Conservation (phyloP, 2,888 invertebrate genomes). For the Sylvicola cinctus region DNA sequence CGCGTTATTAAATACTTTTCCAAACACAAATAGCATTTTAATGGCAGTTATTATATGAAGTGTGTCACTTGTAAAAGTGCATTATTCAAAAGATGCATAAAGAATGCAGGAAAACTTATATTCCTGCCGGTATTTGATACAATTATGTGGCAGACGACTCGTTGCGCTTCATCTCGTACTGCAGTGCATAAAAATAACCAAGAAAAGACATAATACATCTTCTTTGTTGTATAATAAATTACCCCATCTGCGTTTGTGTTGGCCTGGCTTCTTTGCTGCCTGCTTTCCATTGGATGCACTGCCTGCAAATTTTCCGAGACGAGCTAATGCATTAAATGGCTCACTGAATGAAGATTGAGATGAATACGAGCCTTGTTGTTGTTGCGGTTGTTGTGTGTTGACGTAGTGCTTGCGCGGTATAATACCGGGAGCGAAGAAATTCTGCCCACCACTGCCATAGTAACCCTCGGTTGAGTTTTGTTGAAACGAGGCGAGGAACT, state of each 20-base stretch:
- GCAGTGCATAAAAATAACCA: too few relatives aligned
- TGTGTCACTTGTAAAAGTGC: too few relatives aligned
- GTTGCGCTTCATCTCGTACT: too few relatives aligned
- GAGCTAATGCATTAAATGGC: constrained; percentile 11
- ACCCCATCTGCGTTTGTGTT: constrained; percentile 61
- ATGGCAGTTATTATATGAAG: too few relatives aligned
- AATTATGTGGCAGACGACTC: too few relatives aligned
- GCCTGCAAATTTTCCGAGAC: constrained; percentile 10
- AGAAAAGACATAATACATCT: too few relatives aligned
- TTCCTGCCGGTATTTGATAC: too few relatives aligned
- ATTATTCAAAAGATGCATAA: too few relatives aligned
- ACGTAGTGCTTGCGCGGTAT: constrained; percentile 27
- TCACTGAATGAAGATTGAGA: constrained; percentile 20
- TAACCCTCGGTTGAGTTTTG: constrained; percentile 30
- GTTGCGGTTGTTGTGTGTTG: constrained; percentile 14
- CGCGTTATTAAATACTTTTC: too few relatives aligned
- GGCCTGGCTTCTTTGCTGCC: constrained; percentile 18
- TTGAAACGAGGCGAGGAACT: constrained; percentile 55
- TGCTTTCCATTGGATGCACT: constrained; percentile 26
- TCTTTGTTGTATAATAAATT: too few relatives aligned
- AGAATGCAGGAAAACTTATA: too few relatives aligned
- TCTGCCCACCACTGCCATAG: constrained; percentile 34
- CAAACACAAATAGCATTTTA: too few relatives aligned
- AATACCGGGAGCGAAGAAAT: constrained; percentile 24
- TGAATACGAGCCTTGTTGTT: constrained; percentile 16